Conservation (phyloP, 2,888 invertebrate genomes). For the Macrosoma leucophasiata region DNA sequence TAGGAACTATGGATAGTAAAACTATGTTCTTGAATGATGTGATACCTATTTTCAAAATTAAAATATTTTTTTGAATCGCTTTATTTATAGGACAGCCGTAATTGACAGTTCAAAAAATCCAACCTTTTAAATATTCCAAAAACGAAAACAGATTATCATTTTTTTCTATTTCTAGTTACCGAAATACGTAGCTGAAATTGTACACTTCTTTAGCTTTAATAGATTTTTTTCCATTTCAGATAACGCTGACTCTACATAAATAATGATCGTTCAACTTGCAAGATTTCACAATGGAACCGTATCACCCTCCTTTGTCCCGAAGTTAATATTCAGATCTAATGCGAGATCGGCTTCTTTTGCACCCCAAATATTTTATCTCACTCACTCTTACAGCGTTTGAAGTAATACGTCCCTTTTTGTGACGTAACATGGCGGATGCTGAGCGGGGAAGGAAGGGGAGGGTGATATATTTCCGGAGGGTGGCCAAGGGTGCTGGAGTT, state of each 20-base stretch:
- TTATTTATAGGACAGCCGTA: too few species aligned
- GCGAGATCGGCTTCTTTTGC: slow-evolving; percentile 32
- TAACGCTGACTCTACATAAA: background rate
- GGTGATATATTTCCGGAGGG: slow-evolving; percentile 48
- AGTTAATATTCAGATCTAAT: slow-evolving; percentile 43
- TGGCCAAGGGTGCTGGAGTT: slow-evolving; percentile 45
- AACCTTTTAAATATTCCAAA: too few species aligned
- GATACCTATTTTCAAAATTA: too few species aligned
- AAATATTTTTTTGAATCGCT: too few species aligned
- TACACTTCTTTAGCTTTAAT: background rate
- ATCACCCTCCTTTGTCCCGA: slow-evolving; percentile 44
- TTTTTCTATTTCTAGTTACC: too few species aligned
- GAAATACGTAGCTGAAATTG: background rate
- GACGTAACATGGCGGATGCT: slow-evolving; percentile 66
- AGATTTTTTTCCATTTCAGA: background rate
- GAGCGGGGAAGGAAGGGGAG: slow-evolving; percentile 38
- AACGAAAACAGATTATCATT: too few species aligned
- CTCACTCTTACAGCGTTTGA: slow-evolving; percentile 21
- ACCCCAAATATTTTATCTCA: slow-evolving; percentile 36
- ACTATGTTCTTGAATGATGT: too few species aligned
- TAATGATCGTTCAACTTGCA: slow-evolving; percentile 6
- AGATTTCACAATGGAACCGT: slow-evolving; percentile 31
- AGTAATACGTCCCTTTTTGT: slow-evolving; percentile 29
- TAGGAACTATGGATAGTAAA: too few species aligned
- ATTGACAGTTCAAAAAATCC: too few species aligned